Conservation (phyloP, 2,888 invertebrate genomes). For the Caenorhabditis afra region DNA sequence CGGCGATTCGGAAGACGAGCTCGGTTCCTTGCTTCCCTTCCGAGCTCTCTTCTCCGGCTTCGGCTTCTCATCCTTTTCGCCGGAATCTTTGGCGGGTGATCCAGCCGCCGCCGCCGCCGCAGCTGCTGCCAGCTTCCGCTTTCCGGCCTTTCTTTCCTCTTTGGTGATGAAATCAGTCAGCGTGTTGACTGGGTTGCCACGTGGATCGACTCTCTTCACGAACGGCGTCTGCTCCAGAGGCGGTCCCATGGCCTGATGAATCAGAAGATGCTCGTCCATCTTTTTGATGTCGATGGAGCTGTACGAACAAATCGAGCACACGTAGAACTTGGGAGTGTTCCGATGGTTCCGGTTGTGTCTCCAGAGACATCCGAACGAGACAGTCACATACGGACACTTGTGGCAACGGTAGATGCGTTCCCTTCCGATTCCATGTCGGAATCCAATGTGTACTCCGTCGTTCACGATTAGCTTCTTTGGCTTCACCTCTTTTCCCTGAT, state of each 20-base stretch:
- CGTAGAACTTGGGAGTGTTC: conserved; percentile 4
- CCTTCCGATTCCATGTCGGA: conserved; percentile 43
- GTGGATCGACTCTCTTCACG: conserved; percentile 47
- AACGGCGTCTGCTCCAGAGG: conserved; percentile 20
- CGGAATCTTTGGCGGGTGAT: not conserved
- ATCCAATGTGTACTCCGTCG: conserved; percentile 35
- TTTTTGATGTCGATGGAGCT: conserved; percentile 40
- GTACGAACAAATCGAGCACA: conserved; percentile 56
- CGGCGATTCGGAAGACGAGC: conserved; percentile 11
- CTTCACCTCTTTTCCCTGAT: not conserved
- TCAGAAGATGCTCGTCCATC: conserved; percentile 55
- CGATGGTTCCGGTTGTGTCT: conserved; percentile 45
- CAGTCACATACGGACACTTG: conserved; percentile 55
- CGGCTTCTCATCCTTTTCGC: not conserved
- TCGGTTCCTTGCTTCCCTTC: conserved; percentile 13
- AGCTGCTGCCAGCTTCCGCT: conserved; percentile 8
- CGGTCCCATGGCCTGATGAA: conserved; percentile 32
- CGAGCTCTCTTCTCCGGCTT: conserved; percentile 1
- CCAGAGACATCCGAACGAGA: conserved; percentile 51
- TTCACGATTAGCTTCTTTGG: conserved; percentile 1
- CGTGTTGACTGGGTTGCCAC: conserved; percentile 30
- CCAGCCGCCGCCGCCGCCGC: no score
- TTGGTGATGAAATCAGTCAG: conserved; percentile 32
- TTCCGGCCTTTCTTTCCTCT: conserved; percentile 4
- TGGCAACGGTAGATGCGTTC: conserved; percentile 53